Base-by-base conservation (phyloP, 2,888 invertebrate genomes). In the Aleiodes alternator region DNA sequence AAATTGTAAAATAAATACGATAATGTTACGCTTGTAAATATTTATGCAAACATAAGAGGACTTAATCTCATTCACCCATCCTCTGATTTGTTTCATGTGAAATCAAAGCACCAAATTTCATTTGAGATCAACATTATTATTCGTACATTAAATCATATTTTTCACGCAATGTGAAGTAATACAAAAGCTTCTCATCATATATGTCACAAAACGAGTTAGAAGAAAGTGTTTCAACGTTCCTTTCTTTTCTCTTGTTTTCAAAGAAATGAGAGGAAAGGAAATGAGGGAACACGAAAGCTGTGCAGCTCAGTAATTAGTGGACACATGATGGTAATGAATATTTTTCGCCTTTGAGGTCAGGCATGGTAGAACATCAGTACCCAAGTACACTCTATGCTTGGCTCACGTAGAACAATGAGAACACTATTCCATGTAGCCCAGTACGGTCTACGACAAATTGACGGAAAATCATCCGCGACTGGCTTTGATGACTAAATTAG, bases 401-500 rank as follows among this genome's bases (percentile, higher is more conserved):
- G 81, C 79, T 84, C 83, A 71, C 70, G 73, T 53, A 66, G 72
- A 74, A 87, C 83, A 87, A 81, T 64, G 78, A 14, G 59, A 57
- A n/a, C 77, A 79, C 82, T 87, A 84, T 87, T 71, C 78, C 68
- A 61, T 77, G 57, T 68, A 66, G 79, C 76, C 79, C 80, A 82
- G 82, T 84, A 79, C 80, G 80, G 83, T 64, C 82, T 79, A 80
- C 82, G 83, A 83, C 84, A 85, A 85, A 85, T 87, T 84, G 85
- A 87, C 84, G 85, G 84, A 86, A 88, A 88, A 86, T 86, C 83
- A 83, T 83, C 83, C 83, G 81, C 82, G 82, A 81, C 83, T 81
- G 80, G 83, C 88, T 89, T 87, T 88, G 88, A 87, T 87, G 87
- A 85, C 84, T 76, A 84, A 89, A 88, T 89, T 89, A 89, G 88